These are phyloP conservation scores for Zophobas morio DNA, from an alignment of 1,140 invertebrate genomes.

Conservation along the genomic window DNA sequence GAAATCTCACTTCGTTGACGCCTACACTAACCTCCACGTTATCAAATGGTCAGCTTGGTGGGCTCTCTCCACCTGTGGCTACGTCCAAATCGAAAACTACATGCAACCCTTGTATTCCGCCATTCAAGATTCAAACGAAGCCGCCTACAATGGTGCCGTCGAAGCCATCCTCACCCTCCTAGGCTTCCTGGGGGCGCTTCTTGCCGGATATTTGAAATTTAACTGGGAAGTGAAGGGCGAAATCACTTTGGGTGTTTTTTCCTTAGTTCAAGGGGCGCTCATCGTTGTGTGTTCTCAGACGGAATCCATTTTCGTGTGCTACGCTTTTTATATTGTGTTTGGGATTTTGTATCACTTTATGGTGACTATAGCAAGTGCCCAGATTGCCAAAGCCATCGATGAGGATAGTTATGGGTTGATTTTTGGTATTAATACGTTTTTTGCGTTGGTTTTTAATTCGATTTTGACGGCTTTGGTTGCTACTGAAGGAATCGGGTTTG, in stretches of 20 bases:
- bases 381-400: constrained; percentile 84
- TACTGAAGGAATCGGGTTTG: constrained; percentile 65
- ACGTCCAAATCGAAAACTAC: constrained; percentile 86
- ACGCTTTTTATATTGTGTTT: constrained; percentile 82
- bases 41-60: constrained; percentile 94
- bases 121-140: constrained; percentile 62
- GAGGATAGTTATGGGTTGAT: constrained; percentile 91
- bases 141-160: constrained; percentile 75
- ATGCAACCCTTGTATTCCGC: constrained; percentile 85
- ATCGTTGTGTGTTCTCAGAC: constrained; percentile 76
- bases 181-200: constrained; percentile 73
- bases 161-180: constrained; percentile 83
- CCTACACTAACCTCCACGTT: constrained; percentile 81
- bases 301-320: constrained; percentile 78
- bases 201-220: constrained; percentile 65
- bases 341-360: constrained; percentile 85
- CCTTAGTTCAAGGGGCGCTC: constrained; percentile 76
- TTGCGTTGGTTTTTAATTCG: constrained; percentile 85
- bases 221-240: constrained; percentile 65
- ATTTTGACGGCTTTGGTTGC: constrained; percentile 82
- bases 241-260: constrained; percentile 67
- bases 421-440: constrained; percentile 91
- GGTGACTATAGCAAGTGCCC: constrained; percentile 88
- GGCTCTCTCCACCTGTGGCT: constrained; percentile 84
- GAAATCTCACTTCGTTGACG: constrained; percentile 80